These are phyloP conservation scores for Lampris megalopsis DNA, from an alignment of 2,113 vertebrate species.

Conservation along the genomic window DNA sequence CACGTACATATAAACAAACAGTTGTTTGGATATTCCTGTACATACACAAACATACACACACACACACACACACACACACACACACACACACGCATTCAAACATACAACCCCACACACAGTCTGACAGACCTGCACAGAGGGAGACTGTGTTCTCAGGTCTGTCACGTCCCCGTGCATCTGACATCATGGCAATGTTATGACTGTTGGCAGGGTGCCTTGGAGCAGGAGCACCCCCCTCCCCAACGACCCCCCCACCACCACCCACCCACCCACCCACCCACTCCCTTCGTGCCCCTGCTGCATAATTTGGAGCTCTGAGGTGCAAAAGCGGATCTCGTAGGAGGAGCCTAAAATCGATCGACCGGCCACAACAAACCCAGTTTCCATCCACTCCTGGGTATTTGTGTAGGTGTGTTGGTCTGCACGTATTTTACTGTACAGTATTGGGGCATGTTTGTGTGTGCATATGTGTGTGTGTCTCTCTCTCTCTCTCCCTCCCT, in stretches of 20 bases:
- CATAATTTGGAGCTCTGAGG: conserved; percentile 75
- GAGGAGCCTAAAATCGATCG: conserved; percentile 71
- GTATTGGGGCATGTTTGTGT: conserved; percentile 25
- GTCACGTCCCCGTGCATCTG: conserved; percentile 69
- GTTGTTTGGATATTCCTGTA: neutral
- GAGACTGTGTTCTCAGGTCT: conserved; percentile 49
- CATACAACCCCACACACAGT: conserved; percentile 14
- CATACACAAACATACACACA: conserved; percentile 28
- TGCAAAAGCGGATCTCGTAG: conserved; percentile 66
- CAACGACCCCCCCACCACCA: conserved; percentile 5
- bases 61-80: conserved; percentile 21
- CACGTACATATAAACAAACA: conserved; percentile 33
- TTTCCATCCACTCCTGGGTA: conserved; percentile 18
- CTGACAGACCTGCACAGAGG: conserved; percentile 33
- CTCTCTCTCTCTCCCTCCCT: conserved; percentile 7
- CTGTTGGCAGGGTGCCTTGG: conserved; percentile 75
- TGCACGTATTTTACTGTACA: neutral
- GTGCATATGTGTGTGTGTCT: conserved; percentile 16
- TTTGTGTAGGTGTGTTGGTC: neutral
- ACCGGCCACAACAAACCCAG: conserved; percentile 48
- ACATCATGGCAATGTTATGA: conserved; percentile 82
- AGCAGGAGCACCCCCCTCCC: conserved; percentile 14
- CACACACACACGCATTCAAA: neutral
- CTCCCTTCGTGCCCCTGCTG: conserved; percentile 35
- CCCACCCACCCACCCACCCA: neutral